Percentiles rank a stretch among this genome's conserved stretches.
phyloP scores from a whole-genome alignment of 2,113 vertebrate genomes.

The Nothobranchius furzeri region DNA sequence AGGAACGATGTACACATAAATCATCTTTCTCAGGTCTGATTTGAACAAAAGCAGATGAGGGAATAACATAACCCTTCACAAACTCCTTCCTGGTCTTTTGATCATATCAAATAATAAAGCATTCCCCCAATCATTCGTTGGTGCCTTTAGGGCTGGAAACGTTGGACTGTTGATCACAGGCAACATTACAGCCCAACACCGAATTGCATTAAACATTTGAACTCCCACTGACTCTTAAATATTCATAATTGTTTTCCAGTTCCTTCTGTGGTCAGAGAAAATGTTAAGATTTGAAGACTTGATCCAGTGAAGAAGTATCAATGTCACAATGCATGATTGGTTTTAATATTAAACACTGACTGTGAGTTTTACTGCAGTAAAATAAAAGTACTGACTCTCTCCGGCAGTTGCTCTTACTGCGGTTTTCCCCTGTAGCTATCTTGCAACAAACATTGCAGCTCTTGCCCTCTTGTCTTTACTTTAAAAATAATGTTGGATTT shows the following conservation, averaged over 20 bases:
- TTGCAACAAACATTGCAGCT: constrained; percentile 15
- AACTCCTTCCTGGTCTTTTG: constrained; percentile 1
- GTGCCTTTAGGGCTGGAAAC: constrained; percentile 5
- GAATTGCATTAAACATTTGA: constrained; percentile 7
- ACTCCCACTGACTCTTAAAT: constrained; percentile 10
- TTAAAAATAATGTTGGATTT: constrained; percentile 21
- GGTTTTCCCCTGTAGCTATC: constrained; percentile 28
- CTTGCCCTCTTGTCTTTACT: constrained; percentile 31
- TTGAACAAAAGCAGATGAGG: constrained; percentile 9
- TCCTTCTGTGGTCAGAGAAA: constrained; percentile 39
- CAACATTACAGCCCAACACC: constrained; percentile 13
- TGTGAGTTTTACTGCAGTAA: background rate
- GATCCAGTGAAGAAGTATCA: constrained; percentile 68
- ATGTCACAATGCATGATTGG: constrained; percentile 34
- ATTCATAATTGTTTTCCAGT: constrained; percentile 9
- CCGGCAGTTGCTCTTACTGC: constrained; percentile 13
- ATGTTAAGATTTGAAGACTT: constrained; percentile 43
- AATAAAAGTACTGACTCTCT: background rate
- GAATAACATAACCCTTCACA: background rate
- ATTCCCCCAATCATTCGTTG: background rate
- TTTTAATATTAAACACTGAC: background rate
- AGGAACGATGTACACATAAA: no score
- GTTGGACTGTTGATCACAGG: constrained; percentile 1
- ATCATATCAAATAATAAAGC: background rate
- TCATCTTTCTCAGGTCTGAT: no score